Base-by-base conservation (phyloP, 1,140 invertebrate genomes). In the Notospermus geniculatus region DNA sequence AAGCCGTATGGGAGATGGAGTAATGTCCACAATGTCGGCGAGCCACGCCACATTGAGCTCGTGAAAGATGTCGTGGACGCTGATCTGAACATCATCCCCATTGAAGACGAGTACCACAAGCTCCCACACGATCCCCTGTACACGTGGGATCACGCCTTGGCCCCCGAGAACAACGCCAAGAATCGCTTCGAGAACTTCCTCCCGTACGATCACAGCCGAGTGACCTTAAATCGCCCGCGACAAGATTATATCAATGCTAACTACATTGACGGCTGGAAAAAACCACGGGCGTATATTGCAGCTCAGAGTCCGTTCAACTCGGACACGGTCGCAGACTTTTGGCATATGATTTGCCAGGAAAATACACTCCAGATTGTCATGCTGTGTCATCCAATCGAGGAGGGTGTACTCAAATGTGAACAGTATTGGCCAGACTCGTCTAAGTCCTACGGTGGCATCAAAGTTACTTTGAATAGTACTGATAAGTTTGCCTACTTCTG, bases 181-280 rank as follows among this genome's bases (percentile, higher is more conserved):
- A 81, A 81, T 64, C 64, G 78, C 15, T 79, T 80, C 53, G 66
- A 68, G 23, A 73, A 80, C 52, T 57, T 80, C 1, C 63, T 80
- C 25, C 70, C 79, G 0, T 81, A 79, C 60, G 79, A 81, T 55
- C 76, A 79, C 54, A 76, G 68, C 17, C 46, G 73, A 15, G 46
- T 64, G 17, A 55, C 70, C 13, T 62, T 78, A 15, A 41, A 60
- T 7, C 62, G 61, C 1, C 71, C 72, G 55, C 52, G 43, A 7
- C 67, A 68, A 43, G 95, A 98, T 78, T 99, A 99, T 74, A 98
- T 99, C 65, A 99, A 99, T 82, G 95, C 97, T 19, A 99, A 71
- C 62, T 78, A 70, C 63, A 68, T 80, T 5, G 63, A 71, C 25
- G 73, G 74, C 1, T 78, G 71, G 65, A 66, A 72, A 36, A 67